phyloP scores from a whole-genome alignment of 2,113 vertebrate species.

The Prochilodus magdalenae region DNA sequence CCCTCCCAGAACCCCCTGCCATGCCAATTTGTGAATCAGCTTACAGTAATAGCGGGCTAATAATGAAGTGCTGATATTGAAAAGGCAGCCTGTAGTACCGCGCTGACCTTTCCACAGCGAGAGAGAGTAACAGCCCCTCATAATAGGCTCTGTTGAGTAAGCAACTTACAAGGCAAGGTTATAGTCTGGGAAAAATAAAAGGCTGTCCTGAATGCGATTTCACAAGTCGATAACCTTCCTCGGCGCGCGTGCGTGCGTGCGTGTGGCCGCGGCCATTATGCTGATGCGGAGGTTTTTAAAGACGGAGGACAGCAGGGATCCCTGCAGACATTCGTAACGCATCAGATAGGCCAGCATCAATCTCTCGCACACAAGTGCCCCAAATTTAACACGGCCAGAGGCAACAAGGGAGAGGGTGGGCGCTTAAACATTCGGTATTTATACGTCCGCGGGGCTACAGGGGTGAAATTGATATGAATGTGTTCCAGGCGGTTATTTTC shows the following conservation, averaged over 20 bases:
- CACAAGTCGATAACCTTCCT: constrained; percentile 74
- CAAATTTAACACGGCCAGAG: constrained; percentile 54
- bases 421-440: constrained; percentile 50
- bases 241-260: constrained; percentile 10
- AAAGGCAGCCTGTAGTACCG: constrained; percentile 67
- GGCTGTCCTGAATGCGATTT: constrained; percentile 71
- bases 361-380: constrained; percentile 61
- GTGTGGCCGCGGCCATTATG: constrained; percentile 57
- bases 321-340: constrained; percentile 67
- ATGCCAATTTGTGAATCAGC: constrained; percentile 76
- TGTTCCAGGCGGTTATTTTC: constrained; percentile 33
- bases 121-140: constrained; percentile 65
- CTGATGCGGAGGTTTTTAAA: constrained; percentile 67
- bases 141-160: constrained; percentile 83
- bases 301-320: constrained; percentile 49
- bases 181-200: constrained; percentile 58
- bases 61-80: constrained; percentile 69
- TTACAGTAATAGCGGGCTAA: constrained; percentile 73
- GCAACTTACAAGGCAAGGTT: constrained; percentile 77
- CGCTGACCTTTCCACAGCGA: constrained; percentile 74
- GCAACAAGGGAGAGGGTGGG: constrained; percentile 30
- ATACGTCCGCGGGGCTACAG: constrained; percentile 27
- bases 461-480: constrained; percentile 49
- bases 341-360: constrained; percentile 70
- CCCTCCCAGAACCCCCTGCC: constrained; percentile 54